These are phyloP conservation scores for Aphelocoma californica DNA, from an alignment of 2,797 vertebrate genomes.

Conservation along the genomic window DNA sequence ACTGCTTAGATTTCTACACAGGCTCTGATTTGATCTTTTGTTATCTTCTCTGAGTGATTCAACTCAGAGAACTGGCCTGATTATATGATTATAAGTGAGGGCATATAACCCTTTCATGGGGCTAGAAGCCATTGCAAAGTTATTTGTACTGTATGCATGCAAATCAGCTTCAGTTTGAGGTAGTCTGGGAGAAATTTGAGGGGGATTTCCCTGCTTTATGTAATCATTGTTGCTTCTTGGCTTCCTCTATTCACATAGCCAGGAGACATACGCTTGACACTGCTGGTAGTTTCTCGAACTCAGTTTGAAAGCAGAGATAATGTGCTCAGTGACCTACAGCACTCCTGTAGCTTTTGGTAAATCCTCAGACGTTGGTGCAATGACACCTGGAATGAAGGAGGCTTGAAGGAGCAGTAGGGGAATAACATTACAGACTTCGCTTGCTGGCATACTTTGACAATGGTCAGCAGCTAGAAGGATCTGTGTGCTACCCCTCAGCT, in stretches of 20 bases:
- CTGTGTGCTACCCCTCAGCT: not conserved
- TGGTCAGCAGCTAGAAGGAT: not conserved
- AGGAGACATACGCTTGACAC: not conserved
- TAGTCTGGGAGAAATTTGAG: not conserved
- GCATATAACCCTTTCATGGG: not conserved
- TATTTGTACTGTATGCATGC: not conserved
- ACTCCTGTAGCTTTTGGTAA: not conserved
- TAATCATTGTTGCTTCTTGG: conserved; percentile 18
- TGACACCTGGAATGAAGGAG: not conserved
- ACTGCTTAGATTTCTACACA: not conserved
- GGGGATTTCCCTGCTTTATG: conserved; percentile 56
- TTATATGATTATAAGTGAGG: not conserved
- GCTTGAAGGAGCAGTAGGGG: not conserved
- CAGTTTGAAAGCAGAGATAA: conserved; percentile 2
- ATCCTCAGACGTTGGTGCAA: not conserved
- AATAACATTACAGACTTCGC: not conserved
- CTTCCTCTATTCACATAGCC: conserved; percentile 32
- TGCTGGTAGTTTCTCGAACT: conserved; percentile 26
- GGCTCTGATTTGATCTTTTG: not conserved
- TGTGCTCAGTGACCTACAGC: not conserved
- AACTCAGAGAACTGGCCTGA: not conserved
- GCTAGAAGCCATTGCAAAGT: not conserved
- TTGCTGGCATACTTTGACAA: not conserved
- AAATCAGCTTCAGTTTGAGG: conserved; percentile 17
- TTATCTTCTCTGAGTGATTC: not conserved